phyloP scores from a whole-genome alignment of 1,140 invertebrate species.

The Drosophila tani region DNA sequence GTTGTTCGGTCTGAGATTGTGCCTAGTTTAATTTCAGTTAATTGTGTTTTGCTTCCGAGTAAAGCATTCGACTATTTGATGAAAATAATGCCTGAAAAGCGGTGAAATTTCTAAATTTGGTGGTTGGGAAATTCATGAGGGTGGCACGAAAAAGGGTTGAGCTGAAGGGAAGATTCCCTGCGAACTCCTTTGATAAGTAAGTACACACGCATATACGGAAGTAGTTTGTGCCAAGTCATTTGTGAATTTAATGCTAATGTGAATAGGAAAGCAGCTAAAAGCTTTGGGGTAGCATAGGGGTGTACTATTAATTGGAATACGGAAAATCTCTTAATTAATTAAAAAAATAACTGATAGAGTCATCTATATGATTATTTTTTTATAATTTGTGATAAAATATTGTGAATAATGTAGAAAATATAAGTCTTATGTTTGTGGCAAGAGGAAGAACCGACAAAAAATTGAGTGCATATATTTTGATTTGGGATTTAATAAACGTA shows the following conservation, averaged over 20 bases:
- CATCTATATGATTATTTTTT: background rate
- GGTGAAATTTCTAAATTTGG: conserved; percentile 59
- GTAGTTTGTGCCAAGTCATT: conserved; percentile 57
- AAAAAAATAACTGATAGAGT: conserved; percentile 1
- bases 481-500: no score
- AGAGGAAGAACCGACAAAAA: background rate
- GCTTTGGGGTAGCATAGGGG: background rate
- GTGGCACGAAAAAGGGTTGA: conserved; percentile 27
- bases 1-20: conserved; percentile 61
- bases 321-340: conserved; percentile 24
- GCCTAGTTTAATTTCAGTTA: conserved; percentile 82
- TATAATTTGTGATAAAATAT: background rate
- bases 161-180: conserved; percentile 38
- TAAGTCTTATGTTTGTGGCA: background rate
- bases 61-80: conserved; percentile 77
- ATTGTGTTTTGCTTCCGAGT: conserved; percentile 73
- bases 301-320: conserved; percentile 16
- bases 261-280: conserved; percentile 20
- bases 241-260: conserved; percentile 47
- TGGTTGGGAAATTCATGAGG: conserved; percentile 48
- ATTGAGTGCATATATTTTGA: no score
- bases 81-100: conserved; percentile 75
- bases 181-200: conserved; percentile 33
- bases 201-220: conserved; percentile 3
- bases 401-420: background rate